These are phyloP conservation scores for Tachyglossus aculeatus DNA, from an alignment of 2,797 vertebrate genomes.

Conservation along the genomic window DNA sequence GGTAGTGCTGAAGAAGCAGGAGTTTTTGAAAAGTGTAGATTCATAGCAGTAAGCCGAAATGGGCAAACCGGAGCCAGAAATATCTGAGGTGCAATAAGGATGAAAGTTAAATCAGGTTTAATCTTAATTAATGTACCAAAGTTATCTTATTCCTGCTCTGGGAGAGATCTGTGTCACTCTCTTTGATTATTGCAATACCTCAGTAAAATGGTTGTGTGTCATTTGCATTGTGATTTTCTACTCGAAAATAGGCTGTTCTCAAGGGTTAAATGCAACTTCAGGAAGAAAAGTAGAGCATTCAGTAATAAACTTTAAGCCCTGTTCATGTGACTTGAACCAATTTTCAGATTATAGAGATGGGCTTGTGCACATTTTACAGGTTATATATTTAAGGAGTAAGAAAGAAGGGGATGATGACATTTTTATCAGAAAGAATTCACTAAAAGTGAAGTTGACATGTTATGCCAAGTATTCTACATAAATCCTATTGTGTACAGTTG, in stretches of 20 bases:
- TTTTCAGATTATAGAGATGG: not conserved
- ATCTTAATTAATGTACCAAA: too few relatives aligned
- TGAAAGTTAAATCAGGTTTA: too few relatives aligned
- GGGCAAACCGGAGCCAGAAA: too few relatives aligned
- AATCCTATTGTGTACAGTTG: not conserved
- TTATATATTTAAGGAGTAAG: slow-evolving; percentile 8
- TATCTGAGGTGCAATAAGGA: too few relatives aligned
- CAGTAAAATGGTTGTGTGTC: not conserved
- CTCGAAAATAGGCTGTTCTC: not conserved
- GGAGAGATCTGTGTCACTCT: not conserved
- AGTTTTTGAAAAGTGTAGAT: too few relatives aligned
- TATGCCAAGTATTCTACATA: too few relatives aligned
- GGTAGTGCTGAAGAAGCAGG: too few relatives aligned
- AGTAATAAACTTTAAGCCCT: not conserved
- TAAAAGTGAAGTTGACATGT: not conserved
- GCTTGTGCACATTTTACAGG: not conserved
- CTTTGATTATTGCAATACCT: not conserved
- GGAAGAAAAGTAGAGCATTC: not conserved
- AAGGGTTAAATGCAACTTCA: not conserved
- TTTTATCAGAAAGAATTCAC: not conserved
- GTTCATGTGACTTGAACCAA: not conserved
- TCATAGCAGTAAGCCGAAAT: too few relatives aligned
- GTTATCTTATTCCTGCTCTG: not conserved
- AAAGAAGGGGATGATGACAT: slow-evolving; percentile 2
- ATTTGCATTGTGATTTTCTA: too few relatives aligned